Evolutionary conservation across 2,888 invertebrate species (phyloP).

Genomic region (Pammene fasciana): DNA sequence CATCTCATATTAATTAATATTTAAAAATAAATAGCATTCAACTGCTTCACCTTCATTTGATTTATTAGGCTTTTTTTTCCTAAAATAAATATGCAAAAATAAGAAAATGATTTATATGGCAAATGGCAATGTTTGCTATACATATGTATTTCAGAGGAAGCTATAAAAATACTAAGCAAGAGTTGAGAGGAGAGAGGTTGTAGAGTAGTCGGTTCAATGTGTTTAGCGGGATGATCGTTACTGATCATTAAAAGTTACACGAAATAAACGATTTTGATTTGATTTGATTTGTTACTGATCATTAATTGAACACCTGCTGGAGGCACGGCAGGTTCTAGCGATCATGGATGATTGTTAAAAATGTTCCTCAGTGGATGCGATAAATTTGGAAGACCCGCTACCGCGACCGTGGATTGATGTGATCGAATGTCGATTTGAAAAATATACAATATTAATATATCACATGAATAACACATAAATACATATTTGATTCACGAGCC

Average conservation of each 20-base stretch:
- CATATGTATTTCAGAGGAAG: background rate
- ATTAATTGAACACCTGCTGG: constrained; percentile 19
- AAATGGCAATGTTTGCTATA: background rate
- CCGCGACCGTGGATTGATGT: constrained; percentile 66
- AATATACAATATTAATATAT: constrained; percentile 44
- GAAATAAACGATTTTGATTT: too few relatives aligned
- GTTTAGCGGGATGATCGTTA: constrained; percentile 25
- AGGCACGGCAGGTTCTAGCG: constrained; percentile 46
- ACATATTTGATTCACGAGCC: constrained; percentile 21
- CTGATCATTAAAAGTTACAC: constrained; percentile 8
- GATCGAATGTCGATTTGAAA: constrained; percentile 49
- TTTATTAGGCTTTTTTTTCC: too few relatives aligned
- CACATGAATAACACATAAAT: constrained; percentile 32
- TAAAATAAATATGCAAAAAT: too few relatives aligned
- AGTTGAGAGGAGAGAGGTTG: background rate
- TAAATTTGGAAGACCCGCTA: constrained; percentile 67
- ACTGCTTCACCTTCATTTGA: too few relatives aligned
- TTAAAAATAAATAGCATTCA: too few relatives aligned
- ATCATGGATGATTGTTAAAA: constrained; percentile 58
- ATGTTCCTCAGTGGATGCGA: constrained; percentile 48
- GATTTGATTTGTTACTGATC: constrained; percentile 7
- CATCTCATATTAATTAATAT: too few relatives aligned
- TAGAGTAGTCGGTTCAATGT: constrained; percentile 12
- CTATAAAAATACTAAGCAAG: background rate
- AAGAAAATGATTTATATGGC: too few relatives aligned